phyloP scores from a whole-genome alignment of 2,113 vertebrate genomes.

The Macroglossus sobrinus region DNA sequence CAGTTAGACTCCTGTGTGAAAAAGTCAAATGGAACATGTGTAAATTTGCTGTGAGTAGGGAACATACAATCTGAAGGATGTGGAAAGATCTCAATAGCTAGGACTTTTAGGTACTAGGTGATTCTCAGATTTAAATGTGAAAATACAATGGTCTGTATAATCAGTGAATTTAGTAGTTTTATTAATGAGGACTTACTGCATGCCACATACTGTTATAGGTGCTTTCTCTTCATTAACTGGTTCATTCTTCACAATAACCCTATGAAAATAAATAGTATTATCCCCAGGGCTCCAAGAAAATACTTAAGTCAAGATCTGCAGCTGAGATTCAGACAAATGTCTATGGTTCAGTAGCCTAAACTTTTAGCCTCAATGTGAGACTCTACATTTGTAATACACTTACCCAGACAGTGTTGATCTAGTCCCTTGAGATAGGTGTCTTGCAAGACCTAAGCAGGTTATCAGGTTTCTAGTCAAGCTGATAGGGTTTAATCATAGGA shows the following conservation, averaged over 20 bases:
- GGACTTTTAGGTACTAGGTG: not conserved
- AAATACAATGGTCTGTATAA: not conserved
- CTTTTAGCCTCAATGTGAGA: not conserved
- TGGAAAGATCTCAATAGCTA: not conserved
- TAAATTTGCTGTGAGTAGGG: not conserved
- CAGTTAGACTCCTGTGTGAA: not conserved
- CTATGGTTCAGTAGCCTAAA: not conserved
- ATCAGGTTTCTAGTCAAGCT: not conserved
- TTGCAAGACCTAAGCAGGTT: not conserved
- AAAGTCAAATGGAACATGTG: not conserved
- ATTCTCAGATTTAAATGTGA: not conserved
- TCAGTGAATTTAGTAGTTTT: not conserved
- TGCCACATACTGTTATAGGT: not conserved
- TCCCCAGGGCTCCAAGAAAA: not conserved
- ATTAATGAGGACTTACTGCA: not conserved
- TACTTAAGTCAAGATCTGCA: not conserved
- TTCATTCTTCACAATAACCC: not conserved
- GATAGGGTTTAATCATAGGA: not conserved
- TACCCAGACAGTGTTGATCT: not conserved
- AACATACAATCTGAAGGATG: not conserved
- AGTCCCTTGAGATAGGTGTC: not conserved
- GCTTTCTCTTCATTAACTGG: not conserved
- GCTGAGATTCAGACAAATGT: not conserved
- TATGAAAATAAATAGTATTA: not conserved
- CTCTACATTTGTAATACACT: not conserved